A percentile compares a stretch with the other conserved stretches of the same genome.
Conservation (phyloP, 2,113 vertebrate species). For the Alouatta palliata region DNA sequence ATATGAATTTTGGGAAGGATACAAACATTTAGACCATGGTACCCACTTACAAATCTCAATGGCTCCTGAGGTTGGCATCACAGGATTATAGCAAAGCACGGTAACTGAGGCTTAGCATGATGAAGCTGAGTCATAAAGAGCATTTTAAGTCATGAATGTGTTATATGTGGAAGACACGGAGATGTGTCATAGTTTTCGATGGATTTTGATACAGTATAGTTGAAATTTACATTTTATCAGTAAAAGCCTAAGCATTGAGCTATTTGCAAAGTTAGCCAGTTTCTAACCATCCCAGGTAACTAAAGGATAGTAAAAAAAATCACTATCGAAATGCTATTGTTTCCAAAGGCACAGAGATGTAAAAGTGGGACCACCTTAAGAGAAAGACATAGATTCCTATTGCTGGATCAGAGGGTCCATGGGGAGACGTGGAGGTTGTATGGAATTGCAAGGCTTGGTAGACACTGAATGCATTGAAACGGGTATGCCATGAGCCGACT, state of each 20-base stretch:
- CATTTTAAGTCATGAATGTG: slow-evolving; percentile 37
- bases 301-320: neutral
- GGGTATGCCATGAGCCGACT: neutral
- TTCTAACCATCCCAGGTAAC: neutral
- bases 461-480: neutral
- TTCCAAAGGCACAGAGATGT: neutral
- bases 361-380: neutral
- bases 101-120: neutral
- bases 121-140: neutral
- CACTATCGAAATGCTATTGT: neutral
- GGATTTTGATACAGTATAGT: slow-evolving; percentile 38
- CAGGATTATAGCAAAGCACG: neutral
- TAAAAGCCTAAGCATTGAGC: neutral
- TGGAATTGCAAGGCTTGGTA: neutral
- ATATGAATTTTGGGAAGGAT: neutral
- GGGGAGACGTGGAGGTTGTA: accelerated
- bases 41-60: neutral
- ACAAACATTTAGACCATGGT: neutral
- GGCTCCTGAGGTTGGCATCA: neutral
- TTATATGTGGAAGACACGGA: slow-evolving; percentile 3
- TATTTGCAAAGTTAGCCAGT: neutral
- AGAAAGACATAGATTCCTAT: neutral
- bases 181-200: slow-evolving; percentile 3
- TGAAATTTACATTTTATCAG: slow-evolving; percentile 34
- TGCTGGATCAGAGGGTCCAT: neutral